Evolutionary conservation across 1,140 invertebrate genomes (phyloP).

Genomic region (Drosophila oshimai): DNA sequence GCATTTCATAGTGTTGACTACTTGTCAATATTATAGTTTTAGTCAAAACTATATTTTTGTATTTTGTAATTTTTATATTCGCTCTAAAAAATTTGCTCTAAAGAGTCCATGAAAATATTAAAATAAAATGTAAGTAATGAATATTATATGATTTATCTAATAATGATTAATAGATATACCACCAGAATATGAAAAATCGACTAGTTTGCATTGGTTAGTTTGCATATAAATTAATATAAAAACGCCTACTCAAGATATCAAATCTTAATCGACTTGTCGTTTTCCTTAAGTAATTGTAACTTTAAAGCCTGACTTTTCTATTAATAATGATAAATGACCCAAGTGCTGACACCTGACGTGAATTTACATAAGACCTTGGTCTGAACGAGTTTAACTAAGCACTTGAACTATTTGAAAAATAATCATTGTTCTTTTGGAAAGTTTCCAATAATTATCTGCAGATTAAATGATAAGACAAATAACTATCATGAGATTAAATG

Average conservation of each 20-base stretch:
- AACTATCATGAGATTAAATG: no score
- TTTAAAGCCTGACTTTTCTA: not conserved
- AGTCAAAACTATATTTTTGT: no score
- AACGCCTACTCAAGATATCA: conserved; percentile 3
- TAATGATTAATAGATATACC: not conserved
- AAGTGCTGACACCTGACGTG: conserved; percentile 6
- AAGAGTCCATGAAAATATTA: no score
- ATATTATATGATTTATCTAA: no score
- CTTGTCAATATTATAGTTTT: no score
- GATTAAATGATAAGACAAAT: not conserved
- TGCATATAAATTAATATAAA: conserved; percentile 8
- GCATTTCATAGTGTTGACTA: no score
- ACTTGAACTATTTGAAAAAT: not conserved
- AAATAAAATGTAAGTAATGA: no score
- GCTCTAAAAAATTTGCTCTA: no score
- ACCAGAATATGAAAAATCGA: not conserved
- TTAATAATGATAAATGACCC: not conserved
- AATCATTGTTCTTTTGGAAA: conserved; percentile 13
- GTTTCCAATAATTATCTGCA: not conserved
- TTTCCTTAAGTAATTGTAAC: conserved; percentile 23
- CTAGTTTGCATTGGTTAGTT: not conserved
- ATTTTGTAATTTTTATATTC: no score
- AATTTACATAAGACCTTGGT: not conserved
- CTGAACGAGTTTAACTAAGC: not conserved
- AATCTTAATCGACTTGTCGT: conserved; percentile 15